Conservation (phyloP, 1,140 invertebrate genomes). For the Belonocnema kinseyi region DNA sequence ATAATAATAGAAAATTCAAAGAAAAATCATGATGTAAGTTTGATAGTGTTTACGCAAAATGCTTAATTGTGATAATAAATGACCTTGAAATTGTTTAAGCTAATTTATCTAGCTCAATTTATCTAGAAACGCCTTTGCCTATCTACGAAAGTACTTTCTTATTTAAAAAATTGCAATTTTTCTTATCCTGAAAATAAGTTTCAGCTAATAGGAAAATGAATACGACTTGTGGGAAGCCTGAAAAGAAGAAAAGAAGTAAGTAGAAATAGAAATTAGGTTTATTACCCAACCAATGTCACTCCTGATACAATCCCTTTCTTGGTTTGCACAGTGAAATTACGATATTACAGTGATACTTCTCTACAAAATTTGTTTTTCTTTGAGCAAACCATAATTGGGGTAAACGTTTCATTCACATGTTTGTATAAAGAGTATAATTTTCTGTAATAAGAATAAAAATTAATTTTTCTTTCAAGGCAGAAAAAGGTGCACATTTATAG, state of each 20-base stretch:
- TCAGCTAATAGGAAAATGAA: not conserved
- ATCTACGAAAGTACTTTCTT: no score
- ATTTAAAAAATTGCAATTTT: not conserved
- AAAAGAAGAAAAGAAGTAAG: slow-evolving; percentile 9
- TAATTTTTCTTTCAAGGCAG: slow-evolving; percentile 6
- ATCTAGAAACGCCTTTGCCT: no score
- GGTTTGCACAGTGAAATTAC: slow-evolving; percentile 5
- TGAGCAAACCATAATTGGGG: not conserved
- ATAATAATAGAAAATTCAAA: no score
- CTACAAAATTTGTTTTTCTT: no score
- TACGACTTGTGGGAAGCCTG: not conserved
- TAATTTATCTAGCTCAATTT: no score
- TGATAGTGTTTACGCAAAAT: no score
- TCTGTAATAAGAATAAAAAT: slow-evolving; percentile 27
- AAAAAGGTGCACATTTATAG: not conserved
- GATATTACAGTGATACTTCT: no score
- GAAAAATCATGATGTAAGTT: no score
- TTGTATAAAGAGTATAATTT: not conserved
- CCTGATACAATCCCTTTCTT: not conserved
- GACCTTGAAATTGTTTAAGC: no score
- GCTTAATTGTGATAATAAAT: no score
- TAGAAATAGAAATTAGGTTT: slow-evolving; percentile 20
- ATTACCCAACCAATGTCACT: slow-evolving; percentile 17
- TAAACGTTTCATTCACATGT: not conserved
- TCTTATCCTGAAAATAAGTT: not conserved